Base-by-base conservation (phyloP, 2,113 vertebrate genomes). In the Laticauda colubrina region DNA sequence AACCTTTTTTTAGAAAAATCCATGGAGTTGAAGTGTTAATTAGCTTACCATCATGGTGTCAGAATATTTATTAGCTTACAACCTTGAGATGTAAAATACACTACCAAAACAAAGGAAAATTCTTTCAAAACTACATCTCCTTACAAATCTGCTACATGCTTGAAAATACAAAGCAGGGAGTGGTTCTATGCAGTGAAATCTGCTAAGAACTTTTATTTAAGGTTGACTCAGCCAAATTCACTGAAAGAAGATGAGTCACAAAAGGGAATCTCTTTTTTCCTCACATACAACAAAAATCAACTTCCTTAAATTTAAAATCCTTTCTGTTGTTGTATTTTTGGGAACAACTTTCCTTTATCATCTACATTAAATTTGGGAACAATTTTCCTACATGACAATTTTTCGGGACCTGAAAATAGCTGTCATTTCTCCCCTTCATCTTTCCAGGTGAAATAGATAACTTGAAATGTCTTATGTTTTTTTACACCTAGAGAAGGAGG, bases 61-160 rank as follows among this genome's bases (percentile, higher is more conserved):
- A 75, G 69, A 75, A 75, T 75, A 75, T 6, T 20, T 75, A 39
- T 39, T 75, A 39, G 15, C n/a, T 54, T 8, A 24, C 24, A n/a
- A 43, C 57, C 34, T 87, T 90, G 57, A 55, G 89, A 87, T 64
- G 87, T 90, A 48, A 93, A 61, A 69, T n/a, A 93, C 87, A 24
- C 2, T 69, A 59, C 18, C 64, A 75, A 69, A 75, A 34, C 2
- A 18, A 75, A 18, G 5, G 15, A 75, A 93, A 87, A 87, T 23
- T 24, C 55, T 87, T 43, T 29, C 29, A 87, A 69, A 87, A n/a
- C 1, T 39, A 7, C 81, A 26, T 88, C n/a, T 87, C 87, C 15
- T 39, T 26, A 51, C n/a, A 55, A 45, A 4, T 14, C 55, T 56
- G 21, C 10, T 20, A 45, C 7, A 14, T 56, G 6, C 89, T 59